Evolutionary conservation across 1,140 invertebrate genomes (phyloP), one percentile per base, ranked within the genome.

Genomic region (Macrosteles quadrilineatus): DNA sequence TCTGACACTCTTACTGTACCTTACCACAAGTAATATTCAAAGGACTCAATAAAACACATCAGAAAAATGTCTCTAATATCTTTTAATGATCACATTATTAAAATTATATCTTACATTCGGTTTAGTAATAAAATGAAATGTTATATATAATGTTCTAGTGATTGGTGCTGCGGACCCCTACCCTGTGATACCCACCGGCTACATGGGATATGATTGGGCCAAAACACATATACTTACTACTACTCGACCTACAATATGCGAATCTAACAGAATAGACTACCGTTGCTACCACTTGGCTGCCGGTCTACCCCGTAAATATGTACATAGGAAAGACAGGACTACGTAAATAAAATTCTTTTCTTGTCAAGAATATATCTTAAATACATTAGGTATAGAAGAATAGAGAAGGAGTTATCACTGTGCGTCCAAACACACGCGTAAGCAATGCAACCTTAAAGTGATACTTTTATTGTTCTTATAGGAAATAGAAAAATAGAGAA

Each of bases 61-160:
- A 21, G 25, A 23, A 59, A 59, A 59, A 59, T 59, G 55, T 59
- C 55, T 59, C 55, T 59, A 59, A 59, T 25, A 59, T 27, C 27
- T 21, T 59, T 59, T 59, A 59, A 59, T 59, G 55, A 59, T 59
- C 55, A 59, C 55, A 59, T 59, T 50, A 59, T 59, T 59, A 59
- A 59, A 59, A 59, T 59, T 59, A 59, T 59, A 59, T 59, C 21
- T 59, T 59, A 59, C 55, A 59, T 59, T 59, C 9, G 12, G 55
- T 59, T 59, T 59, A 59, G 21, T 59, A 59, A 59, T 59, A 59
- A 59, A 59, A 59, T 30, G 55, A 59, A 59, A 59, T 59, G 23
- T 59, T 59, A 29, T 27, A 21, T 19, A 19, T 14, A 27, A 59
- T 59, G 21, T 14, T 19, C 47, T 6, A 4, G 27, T 25, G 14